Conservation (phyloP, 1,140 invertebrate genomes). For the Apis cerana region DNA sequence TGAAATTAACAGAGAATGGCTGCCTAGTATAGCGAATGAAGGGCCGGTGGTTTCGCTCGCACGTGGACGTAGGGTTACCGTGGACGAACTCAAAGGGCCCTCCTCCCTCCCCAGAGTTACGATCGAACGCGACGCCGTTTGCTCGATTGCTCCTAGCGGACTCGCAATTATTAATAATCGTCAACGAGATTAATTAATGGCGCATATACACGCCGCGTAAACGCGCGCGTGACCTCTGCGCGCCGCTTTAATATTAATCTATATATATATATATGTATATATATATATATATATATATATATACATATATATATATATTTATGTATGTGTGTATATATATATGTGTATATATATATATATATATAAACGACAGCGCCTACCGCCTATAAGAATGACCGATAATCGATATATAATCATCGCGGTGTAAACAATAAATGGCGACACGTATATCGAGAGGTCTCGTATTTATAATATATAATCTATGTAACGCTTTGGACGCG, state of each 20-base stretch:
- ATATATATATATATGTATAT: constrained; percentile 35
- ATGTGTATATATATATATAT: constrained; percentile 60
- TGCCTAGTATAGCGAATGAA: background rate
- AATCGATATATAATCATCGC: constrained; percentile 61
- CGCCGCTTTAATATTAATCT: constrained; percentile 19
- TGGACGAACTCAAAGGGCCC: constrained; percentile 50
- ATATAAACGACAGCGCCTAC: constrained; percentile 65
- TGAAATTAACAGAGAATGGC: background rate
- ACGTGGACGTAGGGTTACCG: constrained; percentile 33
- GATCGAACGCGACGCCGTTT: constrained; percentile 45
- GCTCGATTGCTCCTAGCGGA: constrained; percentile 33
- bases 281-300: constrained; percentile 52
- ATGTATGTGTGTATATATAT: constrained; percentile 34
- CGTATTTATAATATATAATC: constrained; percentile 56
- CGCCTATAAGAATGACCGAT: constrained; percentile 59
- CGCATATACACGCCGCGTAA: constrained; percentile 6
- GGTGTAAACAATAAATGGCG: constrained; percentile 65
- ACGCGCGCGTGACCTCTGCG: constrained; percentile 2
- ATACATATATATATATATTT: background rate
- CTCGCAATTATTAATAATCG: constrained; percentile 55
- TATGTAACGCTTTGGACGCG: constrained; percentile 64
- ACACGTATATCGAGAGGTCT: constrained; percentile 60
- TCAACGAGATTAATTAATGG: constrained; percentile 58
- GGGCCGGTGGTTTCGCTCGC: constrained; percentile 32
- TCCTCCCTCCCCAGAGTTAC: constrained; percentile 24